Evolutionary conservation across 2,888 invertebrate species (phyloP), one percentile per base, ranked within the genome.

Genomic region (Branchipolynoe longqiensis): DNA sequence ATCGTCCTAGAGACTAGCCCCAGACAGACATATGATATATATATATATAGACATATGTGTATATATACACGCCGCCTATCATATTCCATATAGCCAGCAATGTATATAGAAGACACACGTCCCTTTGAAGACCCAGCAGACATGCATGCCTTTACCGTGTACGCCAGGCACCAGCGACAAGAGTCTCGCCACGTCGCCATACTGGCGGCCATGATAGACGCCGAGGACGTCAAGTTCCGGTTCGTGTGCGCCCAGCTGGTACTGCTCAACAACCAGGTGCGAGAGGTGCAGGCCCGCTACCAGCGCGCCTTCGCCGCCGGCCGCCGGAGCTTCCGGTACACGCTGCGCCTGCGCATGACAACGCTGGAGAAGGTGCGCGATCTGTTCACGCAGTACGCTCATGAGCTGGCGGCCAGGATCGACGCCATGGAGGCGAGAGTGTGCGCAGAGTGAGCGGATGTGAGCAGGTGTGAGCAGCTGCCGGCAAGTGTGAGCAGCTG

Each of bases 191-290:
- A n/a, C n/a, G n/a, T n/a, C n/a, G n/a, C n/a, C n/a, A n/a, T n/a
- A 48, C 18, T 48, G 48, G 18, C 48, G 8, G 8, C 48, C 48
- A 18, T 48, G 48, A 8, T 48, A 18, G 48, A 48, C 8, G 18
- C 48, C 8, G 48, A 8, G 8, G 48, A 48, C 48, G 48, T 18
- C 48, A 48, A 48, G 48, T 18, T 48, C 8, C 48, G 18, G 48
- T 18, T 8, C 48, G 48, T 18, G 8, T 48, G 48, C 18, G 8
- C 8, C 48, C 62, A 62, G 62, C n/a, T 62, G 25, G 8, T 8
- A 12, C 62, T 62, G 25, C n/a, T 62, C 25, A 62, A 62, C 62
- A n/a, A 62, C 62, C 62, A 62, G 28, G 28, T 62, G 25, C 8
- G 8, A 25, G 62, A 12, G 6, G 12, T 62, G n/a, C n/a, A 62